Evolutionary conservation across 1,140 invertebrate species (phyloP).

Genomic region (Micrasema minimum): DNA sequence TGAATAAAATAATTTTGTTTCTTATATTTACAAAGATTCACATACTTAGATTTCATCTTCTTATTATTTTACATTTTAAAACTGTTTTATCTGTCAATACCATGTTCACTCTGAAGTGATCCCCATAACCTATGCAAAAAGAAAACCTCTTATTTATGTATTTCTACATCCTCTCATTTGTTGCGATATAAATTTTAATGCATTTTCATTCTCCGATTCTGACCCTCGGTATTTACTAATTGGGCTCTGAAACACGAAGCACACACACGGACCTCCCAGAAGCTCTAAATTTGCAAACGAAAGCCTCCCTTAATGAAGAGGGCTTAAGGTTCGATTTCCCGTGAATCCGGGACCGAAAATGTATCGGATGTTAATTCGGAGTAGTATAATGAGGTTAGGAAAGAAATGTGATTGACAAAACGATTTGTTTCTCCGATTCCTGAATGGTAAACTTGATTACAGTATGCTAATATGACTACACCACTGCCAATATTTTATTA

Average conservation of each 20-base stretch:
- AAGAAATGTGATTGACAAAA: conserved; percentile 39
- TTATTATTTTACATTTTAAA: too few relatives aligned
- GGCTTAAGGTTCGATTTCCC: not conserved
- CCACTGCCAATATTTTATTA: too few relatives aligned
- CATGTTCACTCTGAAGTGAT: too few relatives aligned
- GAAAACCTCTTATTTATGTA: too few relatives aligned
- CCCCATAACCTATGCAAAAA: too few relatives aligned
- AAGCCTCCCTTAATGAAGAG: not conserved
- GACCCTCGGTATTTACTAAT: conserved; percentile 34
- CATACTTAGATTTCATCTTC: too few relatives aligned
- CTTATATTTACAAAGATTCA: too few relatives aligned
- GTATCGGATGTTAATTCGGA: conserved; percentile 29
- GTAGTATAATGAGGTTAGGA: conserved; percentile 34
- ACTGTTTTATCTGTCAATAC: too few relatives aligned
- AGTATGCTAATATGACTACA: conserved; percentile 16
- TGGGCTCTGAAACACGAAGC: conserved; percentile 27
- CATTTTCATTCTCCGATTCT: conserved; percentile 28
- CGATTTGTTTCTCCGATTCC: conserved; percentile 37
- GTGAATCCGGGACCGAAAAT: not conserved
- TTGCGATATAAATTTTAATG: not conserved
- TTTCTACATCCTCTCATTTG: not conserved
- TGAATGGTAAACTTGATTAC: conserved; percentile 14
- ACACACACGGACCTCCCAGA: conserved; percentile 34
- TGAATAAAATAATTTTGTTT: too few relatives aligned
- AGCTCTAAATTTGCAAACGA: not conserved